Evolutionary conservation across 1,140 invertebrate species (phyloP), one percentile per base, ranked within the genome.

Genomic region (Nymphalis io): DNA sequence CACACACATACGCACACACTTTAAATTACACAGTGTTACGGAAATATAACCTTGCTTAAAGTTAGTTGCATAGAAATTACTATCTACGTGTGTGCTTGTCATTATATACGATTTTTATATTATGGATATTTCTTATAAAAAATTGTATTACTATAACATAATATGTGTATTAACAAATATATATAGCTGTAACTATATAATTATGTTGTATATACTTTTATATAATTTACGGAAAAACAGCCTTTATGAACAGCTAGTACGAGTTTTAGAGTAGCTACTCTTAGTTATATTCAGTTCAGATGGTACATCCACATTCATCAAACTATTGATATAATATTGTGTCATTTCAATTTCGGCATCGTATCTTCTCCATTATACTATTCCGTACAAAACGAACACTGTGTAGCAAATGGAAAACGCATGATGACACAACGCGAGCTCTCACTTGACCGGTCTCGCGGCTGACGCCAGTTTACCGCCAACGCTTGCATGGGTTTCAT

Each of bases 361-460:
- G 23, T 5, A 55, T 13, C 20, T 15, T 55, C 23, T 23, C 11
- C 51, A 20, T 20, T 16, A 38, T 20, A 60, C 20, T 60, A 46
- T 15, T 10, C 39, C 23, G 40, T 42, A 57, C 23, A 40, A 57
- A 64, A 51, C 60, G 42, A 15, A 60, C 72, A 46, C 51, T 60
- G 72, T 76, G 79, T 79, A 67, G 72, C 60, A 73, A 80, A 76
- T 80, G 82, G 78, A 84, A 84, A 79, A 80, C 81, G 61, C 57
- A 48, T 70, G 80, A 83, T 87, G 82, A 81, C 81, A 87, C 83
- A 84, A 80, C 72, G 65, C 70, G 73, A 74, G 79, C 83, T 85
- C 83, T 87, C 76, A 83, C 81, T 84, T 82, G 79, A 83, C 82
- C 82, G 82, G 80, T 78, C 79, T 62, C 58, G 60, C 63, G 60